Evolutionary conservation across 2,113 vertebrate genomes (phyloP).

Genomic region (Alaudala cheleensis): DNA sequence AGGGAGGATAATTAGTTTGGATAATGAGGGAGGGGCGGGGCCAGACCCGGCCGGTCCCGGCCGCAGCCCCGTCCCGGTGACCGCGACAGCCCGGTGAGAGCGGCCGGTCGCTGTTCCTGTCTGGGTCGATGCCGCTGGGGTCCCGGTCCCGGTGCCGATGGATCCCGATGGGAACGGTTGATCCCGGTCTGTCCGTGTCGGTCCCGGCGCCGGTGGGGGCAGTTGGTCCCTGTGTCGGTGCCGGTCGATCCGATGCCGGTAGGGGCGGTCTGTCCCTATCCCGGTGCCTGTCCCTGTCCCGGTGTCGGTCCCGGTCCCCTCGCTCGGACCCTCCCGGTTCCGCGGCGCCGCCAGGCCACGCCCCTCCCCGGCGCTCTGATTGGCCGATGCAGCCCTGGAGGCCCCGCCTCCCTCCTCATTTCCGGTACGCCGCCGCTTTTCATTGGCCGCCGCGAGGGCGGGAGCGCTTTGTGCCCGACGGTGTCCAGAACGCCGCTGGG

Average conservation of each 20-base stretch:
- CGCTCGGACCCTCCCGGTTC: neutral
- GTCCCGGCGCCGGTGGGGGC: neutral
- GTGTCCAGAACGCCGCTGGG: fast-evolving
- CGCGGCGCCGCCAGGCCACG: neutral
- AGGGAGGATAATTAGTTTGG: too few relatives aligned
- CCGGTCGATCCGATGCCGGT: neutral
- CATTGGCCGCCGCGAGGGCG: neutral
- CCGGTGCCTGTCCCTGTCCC: too few relatives aligned
- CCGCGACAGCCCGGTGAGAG: neutral
- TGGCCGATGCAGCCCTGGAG: fast-evolving
- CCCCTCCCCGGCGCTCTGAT: neutral
- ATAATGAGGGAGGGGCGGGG: neutral
- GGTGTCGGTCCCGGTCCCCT: neutral
- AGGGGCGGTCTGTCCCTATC: neutral
- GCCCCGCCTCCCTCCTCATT: fast-evolving
- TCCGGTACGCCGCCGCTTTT: neutral
- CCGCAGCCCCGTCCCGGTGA: neutral
- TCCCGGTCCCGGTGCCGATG: neutral
- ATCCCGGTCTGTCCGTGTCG: neutral
- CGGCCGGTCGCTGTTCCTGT: neutral
- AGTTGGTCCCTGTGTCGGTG: neutral
- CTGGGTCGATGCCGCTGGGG: too few relatives aligned
- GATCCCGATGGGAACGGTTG: too few relatives aligned
- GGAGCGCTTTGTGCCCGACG: neutral
- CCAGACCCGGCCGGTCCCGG: neutral